These are phyloP conservation scores for Nomada ferruginata DNA, from an alignment of 2,888 invertebrate genomes.

Conservation along the genomic window DNA sequence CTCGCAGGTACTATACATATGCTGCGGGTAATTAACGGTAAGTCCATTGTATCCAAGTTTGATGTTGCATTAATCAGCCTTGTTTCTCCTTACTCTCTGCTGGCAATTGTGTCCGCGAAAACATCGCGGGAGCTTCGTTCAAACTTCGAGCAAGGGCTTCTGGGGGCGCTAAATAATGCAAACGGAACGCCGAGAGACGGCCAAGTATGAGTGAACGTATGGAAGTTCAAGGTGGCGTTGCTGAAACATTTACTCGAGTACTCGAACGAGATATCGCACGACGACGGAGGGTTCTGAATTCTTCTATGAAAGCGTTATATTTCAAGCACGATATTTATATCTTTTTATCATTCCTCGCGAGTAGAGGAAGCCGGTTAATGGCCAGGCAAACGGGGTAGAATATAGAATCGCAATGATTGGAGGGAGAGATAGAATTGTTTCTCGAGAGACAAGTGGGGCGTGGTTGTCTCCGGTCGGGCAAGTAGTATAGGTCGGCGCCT, in stretches of 20 bases:
- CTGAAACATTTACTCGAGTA: conserved; percentile 8
- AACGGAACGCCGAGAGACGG: background rate
- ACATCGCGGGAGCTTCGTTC: conserved; percentile 4
- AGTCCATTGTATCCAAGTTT: conserved; percentile 57
- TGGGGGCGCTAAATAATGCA: conserved; percentile 49
- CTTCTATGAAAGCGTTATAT: background rate
- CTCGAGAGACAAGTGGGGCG: background rate
- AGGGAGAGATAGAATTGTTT: background rate
- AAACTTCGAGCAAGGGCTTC: conserved; percentile 12
- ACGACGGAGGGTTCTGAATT: background rate
- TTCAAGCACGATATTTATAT: background rate
- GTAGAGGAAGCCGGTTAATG: background rate
- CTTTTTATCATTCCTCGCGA: background rate
- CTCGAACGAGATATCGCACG: background rate
- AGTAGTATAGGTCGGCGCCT: background rate
- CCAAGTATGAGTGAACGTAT: background rate
- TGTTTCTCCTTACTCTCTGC: background rate
- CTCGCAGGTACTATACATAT: conserved; percentile 14
- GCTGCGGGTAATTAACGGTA: conserved; percentile 47
- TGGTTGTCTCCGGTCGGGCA: background rate
- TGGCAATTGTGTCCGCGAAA: conserved; percentile 2
- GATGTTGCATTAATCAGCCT: conserved; percentile 60
- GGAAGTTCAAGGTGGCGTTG: conserved; percentile 20
- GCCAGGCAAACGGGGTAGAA: background rate
- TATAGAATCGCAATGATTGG: too few species aligned